Evolutionary conservation across 2,888 invertebrate species (phyloP).

Genomic region (Bombylius discolor): DNA sequence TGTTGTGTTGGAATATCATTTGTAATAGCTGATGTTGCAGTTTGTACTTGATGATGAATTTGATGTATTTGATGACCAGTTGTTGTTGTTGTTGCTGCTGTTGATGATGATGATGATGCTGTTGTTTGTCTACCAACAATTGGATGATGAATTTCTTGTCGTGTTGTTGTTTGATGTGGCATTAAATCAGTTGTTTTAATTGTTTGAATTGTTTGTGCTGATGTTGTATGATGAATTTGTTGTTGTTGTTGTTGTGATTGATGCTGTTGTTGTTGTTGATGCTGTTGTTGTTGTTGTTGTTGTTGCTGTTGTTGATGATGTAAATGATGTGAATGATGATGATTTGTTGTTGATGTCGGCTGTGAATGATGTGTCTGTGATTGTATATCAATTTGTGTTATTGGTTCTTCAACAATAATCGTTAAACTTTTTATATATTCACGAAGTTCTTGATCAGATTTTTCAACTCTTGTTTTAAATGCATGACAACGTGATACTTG

Average conservation of each 20-base stretch:
- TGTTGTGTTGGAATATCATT: constrained; percentile 23
- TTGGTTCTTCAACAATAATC: constrained; percentile 28
- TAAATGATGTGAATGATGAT: neutral
- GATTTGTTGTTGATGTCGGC: neutral
- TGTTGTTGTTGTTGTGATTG: constrained; percentile 16
- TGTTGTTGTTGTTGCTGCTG: constrained; percentile 11
- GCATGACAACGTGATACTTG: constrained; percentile 51
- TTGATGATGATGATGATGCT: constrained; percentile 13
- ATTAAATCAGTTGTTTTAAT: neutral
- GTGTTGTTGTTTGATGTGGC: neutral
- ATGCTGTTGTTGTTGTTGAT: constrained; percentile 9
- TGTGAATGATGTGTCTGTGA: constrained; percentile 7
- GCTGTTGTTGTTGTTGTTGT: constrained; percentile 15
- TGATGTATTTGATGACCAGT: constrained; percentile 8
- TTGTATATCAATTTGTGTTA: constrained; percentile 15
- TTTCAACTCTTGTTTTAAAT: constrained; percentile 47
- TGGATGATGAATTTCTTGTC: constrained; percentile 3
- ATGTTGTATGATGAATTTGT: neutral
- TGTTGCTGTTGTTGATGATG: constrained; percentile 8
- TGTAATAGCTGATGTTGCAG: constrained; percentile 13
- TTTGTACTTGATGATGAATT: constrained; percentile 9
- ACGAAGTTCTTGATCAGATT: constrained; percentile 44
- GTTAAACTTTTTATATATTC: constrained; percentile 37
- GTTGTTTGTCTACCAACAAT: constrained; percentile 1
- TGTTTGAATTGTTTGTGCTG: neutral